Evolutionary conservation across 2,113 vertebrate species (phyloP), one percentile per base, ranked within the genome.

Genomic region (Calypte anna): DNA sequence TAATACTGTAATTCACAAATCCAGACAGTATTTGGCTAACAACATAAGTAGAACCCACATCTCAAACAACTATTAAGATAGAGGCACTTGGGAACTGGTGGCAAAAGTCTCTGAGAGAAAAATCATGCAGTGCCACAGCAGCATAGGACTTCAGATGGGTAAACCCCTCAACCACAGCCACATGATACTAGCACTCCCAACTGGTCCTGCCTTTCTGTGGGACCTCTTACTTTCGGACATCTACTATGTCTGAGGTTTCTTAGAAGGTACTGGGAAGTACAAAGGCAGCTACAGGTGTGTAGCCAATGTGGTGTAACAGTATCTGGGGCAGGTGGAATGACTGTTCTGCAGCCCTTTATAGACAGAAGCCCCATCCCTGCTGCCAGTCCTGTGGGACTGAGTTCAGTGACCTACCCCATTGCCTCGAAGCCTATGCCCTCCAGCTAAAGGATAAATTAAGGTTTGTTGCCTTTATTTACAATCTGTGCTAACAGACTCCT

Each of bases 101-200:
- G 13, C 46, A 19, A 46, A 19, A 46, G 46, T 19, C 46, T 46
- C 46, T 46, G 46, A 46, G 18, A 46, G 46, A 46, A 46, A 46
- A 46, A 46, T 46, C 44, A 46, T 19, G 18, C 46, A 46, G 46
- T 46, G 46, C 15, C 46, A 46, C 46, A 46, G 40, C 46, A 66
- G 22, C 0, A 0, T 25, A 9, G 28, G 21, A 79, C 46, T 62
- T 62, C 27, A 58, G 50, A 59, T 12, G 36, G 66, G 24, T 89
- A 82, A 91, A 23, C 10, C 2, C 14, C 7, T 40, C 23, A 23
- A 21, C 8, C 53, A 55, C 40, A 75, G 36, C 36, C 31, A 30
- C 4, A 3, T 36, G 9, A 12, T 30, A 21, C 21, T n/a, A 62
- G 28, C 0, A 0, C 2, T 10, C 18, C 30, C 4, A 3, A 33